Evolutionary conservation across 2,797 vertebrate genomes (phyloP).

Genomic region (Pangasius mekongensis): DNA sequence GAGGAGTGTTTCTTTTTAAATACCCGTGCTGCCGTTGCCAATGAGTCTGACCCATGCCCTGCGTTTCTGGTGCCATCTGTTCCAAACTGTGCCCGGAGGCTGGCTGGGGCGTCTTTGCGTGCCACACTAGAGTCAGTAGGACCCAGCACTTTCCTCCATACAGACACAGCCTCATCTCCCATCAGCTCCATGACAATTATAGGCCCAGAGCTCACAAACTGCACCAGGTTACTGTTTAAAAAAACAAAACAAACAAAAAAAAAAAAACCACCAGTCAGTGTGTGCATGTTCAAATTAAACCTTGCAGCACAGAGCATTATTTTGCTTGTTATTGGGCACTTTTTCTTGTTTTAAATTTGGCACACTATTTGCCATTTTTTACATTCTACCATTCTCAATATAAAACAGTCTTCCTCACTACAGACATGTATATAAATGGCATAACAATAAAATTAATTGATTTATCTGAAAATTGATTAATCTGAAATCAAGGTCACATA

Average conservation of each 20-base stretch:
- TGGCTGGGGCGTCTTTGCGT: conserved; percentile 77
- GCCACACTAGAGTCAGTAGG: conserved; percentile 78
- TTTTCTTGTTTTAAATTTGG: not conserved
- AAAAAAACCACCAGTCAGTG: too few species aligned
- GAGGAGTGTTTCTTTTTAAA: conserved; percentile 26
- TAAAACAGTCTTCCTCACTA: not conserved
- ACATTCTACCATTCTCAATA: not conserved
- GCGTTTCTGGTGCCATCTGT: conserved; percentile 83
- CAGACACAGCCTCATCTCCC: conserved; percentile 85
- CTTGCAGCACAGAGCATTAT: not conserved
- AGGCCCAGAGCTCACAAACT: conserved; percentile 86
- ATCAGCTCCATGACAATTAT: conserved; percentile 92
- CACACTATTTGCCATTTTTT: not conserved
- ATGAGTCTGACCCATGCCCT: conserved; percentile 87
- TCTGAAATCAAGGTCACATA: not conserved
- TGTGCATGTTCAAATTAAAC: not conserved
- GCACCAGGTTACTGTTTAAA: conserved; percentile 82
- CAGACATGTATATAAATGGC: not conserved
- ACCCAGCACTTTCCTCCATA: conserved; percentile 86
- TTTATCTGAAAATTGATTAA: not conserved
- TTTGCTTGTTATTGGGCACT: not conserved
- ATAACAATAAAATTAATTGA: not conserved
- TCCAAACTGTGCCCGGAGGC: conserved; percentile 82
- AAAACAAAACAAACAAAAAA: not conserved
- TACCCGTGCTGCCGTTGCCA: conserved; percentile 88